Percentiles rank a stretch among this genome's conserved stretches.
These are phyloP conservation scores for Coregonus clupeaformis DNA, from an alignment of 2,113 vertebrate genomes.

Conservation along the genomic window DNA sequence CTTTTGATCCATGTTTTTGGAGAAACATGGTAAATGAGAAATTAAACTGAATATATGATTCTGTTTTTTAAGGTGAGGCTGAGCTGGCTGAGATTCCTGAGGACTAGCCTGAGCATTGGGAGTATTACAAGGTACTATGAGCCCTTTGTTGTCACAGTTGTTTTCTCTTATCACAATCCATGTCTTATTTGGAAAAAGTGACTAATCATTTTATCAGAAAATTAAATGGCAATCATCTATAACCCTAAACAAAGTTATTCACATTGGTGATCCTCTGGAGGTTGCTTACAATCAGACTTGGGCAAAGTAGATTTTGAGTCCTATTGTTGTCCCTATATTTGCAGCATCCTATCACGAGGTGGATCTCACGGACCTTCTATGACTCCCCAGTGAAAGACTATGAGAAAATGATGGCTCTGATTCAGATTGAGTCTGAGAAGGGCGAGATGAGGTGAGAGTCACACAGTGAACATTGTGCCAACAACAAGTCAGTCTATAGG, in stretches of 20 bases:
- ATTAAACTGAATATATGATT: neutral
- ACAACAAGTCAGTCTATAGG: no score
- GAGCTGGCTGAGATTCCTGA: conserved; percentile 90
- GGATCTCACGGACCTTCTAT: conserved; percentile 77
- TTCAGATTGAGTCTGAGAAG: conserved; percentile 82
- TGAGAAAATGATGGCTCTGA: conserved; percentile 84
- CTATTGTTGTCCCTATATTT: conserved; percentile 6
- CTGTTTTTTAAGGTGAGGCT: conserved; percentile 80
- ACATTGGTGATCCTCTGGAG: no score
- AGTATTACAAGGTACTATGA: conserved; percentile 84
- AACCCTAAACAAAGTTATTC: no score
- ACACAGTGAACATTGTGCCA: no score
- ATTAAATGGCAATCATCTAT: no score
- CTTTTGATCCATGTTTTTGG: no score
- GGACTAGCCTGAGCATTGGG: conserved; percentile 90
- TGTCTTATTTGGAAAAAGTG: no score
- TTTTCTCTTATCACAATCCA: no score
- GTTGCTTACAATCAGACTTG: no score
- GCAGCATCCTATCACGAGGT: conserved; percentile 93
- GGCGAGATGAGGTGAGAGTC: conserved; percentile 77
- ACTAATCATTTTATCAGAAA: no score
- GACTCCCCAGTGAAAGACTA: conserved; percentile 88
- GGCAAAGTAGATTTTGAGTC: neutral
- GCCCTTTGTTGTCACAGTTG: no score
- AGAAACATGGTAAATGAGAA: no score